Evolutionary conservation across 1,140 invertebrate species (phyloP), one percentile per base, ranked within the genome.

Genomic region (Pseudomyrmex pallidus): DNA sequence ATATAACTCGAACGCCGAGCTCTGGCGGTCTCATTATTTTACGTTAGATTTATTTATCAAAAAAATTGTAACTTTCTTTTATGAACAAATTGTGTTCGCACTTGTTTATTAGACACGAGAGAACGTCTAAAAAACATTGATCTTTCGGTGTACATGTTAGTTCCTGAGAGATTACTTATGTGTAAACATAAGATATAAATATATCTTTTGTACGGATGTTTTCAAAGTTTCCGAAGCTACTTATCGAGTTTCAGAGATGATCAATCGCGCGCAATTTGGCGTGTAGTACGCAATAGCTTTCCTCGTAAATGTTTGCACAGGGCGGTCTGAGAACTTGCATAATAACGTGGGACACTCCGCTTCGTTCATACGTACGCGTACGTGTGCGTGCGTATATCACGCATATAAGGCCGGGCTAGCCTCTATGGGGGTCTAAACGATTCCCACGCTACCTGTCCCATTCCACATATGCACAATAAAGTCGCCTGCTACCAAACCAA

Each of bases 371-470:
- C 7, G n/a, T 35, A 35, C 35, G 35, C 35, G 35, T 35, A 12
- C 61, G 54, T 61, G 9, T 15, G 8, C 5, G 44, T 63, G n/a
- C 50, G 50, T 61, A 35, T n/a, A 44, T 64, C 50, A 22, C 54
- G 85, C 20, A 74, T 25, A 56, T 25, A 56, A 54, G 68, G 20
- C 57, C n/a, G 46, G 73, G 15, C 13, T 9, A 46, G 20, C 63
- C 68, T 35, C 35, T 91, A 91, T 86, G 89, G 92, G 91, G 91
- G 89, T 91, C 89, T 91, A 92, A 92, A 89, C 85, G 90, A 83
- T 94, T 93, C 93, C 90, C 93, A 93, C 93, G 93, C 92, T 92
- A 92, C 91, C 92, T 93, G 92, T 93, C 89, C 91, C 87, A 87
- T 78, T 90, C 63, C 70, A 56, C 68, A 52, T 85, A 17, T 68